phyloP scores from a whole-genome alignment of 2,797 vertebrate genomes.

The Sphenopsis melanotis region DNA sequence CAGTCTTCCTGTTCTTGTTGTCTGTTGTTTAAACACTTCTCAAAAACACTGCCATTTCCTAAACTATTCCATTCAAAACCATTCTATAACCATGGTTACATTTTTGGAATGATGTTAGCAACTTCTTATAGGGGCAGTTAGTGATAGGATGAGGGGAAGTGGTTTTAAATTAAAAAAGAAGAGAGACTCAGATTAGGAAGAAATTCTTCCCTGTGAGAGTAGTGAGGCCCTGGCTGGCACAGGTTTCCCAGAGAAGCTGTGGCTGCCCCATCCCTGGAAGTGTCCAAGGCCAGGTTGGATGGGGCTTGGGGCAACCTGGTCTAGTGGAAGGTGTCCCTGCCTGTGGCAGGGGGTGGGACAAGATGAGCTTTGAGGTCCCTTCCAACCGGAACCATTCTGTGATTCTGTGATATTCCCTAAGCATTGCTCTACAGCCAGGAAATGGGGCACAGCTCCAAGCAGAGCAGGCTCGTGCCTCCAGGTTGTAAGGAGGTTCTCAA shows the following conservation, averaged over 20 bases:
- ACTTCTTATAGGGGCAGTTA: background rate
- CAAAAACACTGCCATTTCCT: background rate
- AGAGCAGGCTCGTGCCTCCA: background rate
- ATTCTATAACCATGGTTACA: background rate
- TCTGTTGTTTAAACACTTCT: background rate
- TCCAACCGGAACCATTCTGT: fast-evolving
- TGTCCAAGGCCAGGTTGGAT: no score
- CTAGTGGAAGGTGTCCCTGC: background rate
- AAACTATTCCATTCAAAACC: background rate
- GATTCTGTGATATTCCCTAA: background rate
- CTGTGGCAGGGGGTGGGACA: background rate
- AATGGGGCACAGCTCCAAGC: background rate
- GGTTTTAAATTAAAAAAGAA: background rate
- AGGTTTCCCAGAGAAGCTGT: background rate
- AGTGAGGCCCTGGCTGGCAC: background rate
- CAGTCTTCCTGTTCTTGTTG: background rate
- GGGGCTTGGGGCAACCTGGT: fast-evolving
- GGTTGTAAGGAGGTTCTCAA: background rate
- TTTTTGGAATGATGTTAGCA: background rate
- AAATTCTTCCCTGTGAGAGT: background rate
- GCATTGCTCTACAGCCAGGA: background rate
- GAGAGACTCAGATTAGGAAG: background rate
- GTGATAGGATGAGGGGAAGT: background rate
- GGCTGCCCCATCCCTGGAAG: background rate
- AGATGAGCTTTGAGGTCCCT: background rate